Base-by-base conservation (phyloP, 2,113 vertebrate genomes). In the Bujurquina vittata region DNA sequence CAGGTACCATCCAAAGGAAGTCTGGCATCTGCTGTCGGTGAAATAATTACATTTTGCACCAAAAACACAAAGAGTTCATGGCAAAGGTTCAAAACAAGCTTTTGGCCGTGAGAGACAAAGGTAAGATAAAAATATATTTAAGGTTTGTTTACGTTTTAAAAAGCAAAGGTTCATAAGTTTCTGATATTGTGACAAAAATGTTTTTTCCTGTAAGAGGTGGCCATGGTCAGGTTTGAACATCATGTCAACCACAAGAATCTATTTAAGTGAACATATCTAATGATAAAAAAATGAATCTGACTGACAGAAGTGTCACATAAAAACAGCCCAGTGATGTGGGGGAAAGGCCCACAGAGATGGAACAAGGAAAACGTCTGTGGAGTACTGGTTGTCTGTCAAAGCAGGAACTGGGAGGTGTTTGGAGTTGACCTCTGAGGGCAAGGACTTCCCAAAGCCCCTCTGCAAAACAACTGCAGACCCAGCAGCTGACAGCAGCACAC, bases 381-480 rank as follows among this genome's bases (percentile, higher is more conserved):
- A 90, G 87, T 31, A 17, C 85, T 75, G 82, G 88, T 87, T 94
- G 94, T 95, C 95, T 94, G 94, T 94, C 94, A 94, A 94, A 95
- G 94, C 95, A 96, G 96, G 95, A 96, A 96, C 93, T 92, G 89
- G 93, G 95, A 95, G 94, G 95, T 86, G 94, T 88, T 92, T 80
- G 76, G 56, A 46, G 63, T 58, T 95, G 93, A 95, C 94, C 94
- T 95, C 89, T 43, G 79, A 93, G 93, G 93, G 93, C 94, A 95
- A 94, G 92, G 92, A 94, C 94, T 95, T 95, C 94, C 94, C 95
- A 93, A 89, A 94, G 92, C 89, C 93, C 92, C 92, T 91, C 89
- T 92, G 88, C 93, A 95, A 95, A 96, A 96, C 94, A 95, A 94
- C 90, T 92, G 85, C 69, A 81, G 83, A 81, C 77, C 86, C 79